phyloP scores from a whole-genome alignment of 2,888 invertebrate species.

The Lasioglossum morio region DNA sequence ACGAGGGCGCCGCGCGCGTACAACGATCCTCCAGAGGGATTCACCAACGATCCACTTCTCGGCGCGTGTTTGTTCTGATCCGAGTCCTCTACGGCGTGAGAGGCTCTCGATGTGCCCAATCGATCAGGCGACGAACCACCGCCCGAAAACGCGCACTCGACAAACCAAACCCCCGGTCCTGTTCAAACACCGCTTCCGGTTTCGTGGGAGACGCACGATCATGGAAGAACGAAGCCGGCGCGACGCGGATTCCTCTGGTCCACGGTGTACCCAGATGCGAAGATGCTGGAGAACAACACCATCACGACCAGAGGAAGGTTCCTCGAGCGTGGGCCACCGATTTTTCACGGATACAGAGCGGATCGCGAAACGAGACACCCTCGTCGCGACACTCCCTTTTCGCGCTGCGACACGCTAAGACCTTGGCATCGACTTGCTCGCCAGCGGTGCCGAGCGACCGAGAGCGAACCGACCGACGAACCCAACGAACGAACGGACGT shows the following conservation, averaged over 20 bases:
- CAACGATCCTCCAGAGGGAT: background rate
- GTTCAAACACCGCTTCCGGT: background rate
- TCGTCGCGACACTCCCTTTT: background rate
- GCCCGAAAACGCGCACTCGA: background rate
- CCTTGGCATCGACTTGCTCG: constrained; percentile 74
- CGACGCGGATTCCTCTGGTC: background rate
- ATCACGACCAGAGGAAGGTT: constrained; percentile 5
- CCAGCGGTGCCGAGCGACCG: constrained; percentile 78
- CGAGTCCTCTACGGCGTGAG: background rate
- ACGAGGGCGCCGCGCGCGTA: no score
- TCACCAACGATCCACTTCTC: background rate
- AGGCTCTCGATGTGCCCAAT: background rate
- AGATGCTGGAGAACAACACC: background rate
- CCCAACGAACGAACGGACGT: constrained; percentile 73
- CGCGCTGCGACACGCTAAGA: constrained; percentile 59
- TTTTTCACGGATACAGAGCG: background rate
- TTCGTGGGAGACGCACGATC: constrained; percentile 16
- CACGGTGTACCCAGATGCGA: background rate
- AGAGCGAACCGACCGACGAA: constrained; percentile 66
- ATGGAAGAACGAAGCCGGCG: constrained; percentile 42
- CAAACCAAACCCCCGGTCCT: background rate
- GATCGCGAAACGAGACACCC: background rate
- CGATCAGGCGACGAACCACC: background rate
- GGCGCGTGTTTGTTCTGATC: background rate
- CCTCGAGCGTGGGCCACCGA: background rate